These are phyloP conservation scores for Megastigmus dorsalis DNA, from an alignment of 2,888 invertebrate species.

Conservation along the genomic window DNA sequence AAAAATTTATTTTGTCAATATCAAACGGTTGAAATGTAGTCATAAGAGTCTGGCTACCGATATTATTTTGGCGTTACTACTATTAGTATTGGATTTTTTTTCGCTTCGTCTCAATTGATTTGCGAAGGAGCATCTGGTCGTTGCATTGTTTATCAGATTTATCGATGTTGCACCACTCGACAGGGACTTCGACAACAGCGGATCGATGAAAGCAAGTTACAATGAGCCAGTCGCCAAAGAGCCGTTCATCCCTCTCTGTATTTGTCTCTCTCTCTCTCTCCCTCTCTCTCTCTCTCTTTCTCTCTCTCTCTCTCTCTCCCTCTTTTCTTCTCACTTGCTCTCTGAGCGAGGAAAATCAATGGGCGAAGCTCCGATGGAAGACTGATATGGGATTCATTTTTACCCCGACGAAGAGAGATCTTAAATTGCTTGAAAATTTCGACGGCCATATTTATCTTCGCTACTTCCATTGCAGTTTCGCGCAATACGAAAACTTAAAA, in stretches of 20 bases:
- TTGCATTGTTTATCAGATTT: conserved; percentile 46
- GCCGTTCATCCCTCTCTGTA: conserved; percentile 33
- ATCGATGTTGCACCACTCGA: conserved; percentile 21
- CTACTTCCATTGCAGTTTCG: conserved; percentile 1
- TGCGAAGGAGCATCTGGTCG: conserved; percentile 13
- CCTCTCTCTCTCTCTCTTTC: neutral
- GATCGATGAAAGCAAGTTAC: conserved; percentile 44
- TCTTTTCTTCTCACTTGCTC: neutral
- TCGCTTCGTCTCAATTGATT: conserved; percentile 15
- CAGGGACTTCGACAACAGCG: conserved; percentile 30
- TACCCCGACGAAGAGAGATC: conserved; percentile 12
- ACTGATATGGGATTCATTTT: conserved; percentile 46
- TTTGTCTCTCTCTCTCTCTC: neutral
- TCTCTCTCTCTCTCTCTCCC: neutral
- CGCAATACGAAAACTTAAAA: conserved; percentile 26
- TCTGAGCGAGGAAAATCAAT: conserved; percentile 45
- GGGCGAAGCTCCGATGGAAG: conserved; percentile 19
- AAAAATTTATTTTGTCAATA: too few relatives aligned
- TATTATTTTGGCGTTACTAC: neutral
- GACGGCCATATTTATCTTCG: conserved; percentile 37
- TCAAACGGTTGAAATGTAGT: too few relatives aligned
- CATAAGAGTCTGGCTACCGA: neutral
- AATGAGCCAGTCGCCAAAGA: conserved; percentile 42
- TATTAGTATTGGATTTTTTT: conserved; percentile 9
- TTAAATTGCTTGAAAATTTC: conserved; percentile 46